Evolutionary conservation across 2,113 vertebrate species (phyloP).

Genomic region (Alectura lathami): DNA sequence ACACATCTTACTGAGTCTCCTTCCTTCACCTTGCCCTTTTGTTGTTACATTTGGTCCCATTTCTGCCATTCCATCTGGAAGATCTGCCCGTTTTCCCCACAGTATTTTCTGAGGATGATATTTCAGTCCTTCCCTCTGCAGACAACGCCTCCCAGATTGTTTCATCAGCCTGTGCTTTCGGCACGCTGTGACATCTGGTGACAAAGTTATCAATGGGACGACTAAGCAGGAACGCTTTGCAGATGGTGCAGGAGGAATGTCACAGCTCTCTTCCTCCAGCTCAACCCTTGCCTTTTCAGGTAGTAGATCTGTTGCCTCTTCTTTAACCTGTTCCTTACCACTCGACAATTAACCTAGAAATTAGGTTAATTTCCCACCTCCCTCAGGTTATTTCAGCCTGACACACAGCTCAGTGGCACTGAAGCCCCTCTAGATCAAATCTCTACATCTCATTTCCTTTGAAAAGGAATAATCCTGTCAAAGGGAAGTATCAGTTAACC

Average conservation of each 20-base stretch:
- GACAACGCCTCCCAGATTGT: neutral
- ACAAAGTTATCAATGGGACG: neutral
- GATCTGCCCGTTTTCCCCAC: neutral
- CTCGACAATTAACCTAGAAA: neutral
- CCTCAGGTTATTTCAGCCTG: neutral
- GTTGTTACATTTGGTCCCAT: neutral
- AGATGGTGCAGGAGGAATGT: neutral
- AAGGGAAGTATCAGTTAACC: neutral
- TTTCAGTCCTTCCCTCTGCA: neutral
- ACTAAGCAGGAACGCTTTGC: neutral
- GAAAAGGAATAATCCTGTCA: neutral
- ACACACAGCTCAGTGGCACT: neutral
- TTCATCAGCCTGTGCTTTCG: neutral
- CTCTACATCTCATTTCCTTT: neutral
- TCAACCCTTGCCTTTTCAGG: neutral
- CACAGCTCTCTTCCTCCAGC: neutral
- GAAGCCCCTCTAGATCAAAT: neutral
- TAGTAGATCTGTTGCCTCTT: neutral
- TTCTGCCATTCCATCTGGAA: fast-evolving
- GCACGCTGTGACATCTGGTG: neutral
- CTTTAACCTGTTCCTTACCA: neutral
- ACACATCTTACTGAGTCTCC: neutral
- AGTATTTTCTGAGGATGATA: neutral
- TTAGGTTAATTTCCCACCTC: too few relatives aligned
- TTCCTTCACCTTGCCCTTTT: neutral